Evolutionary conservation across 1,140 invertebrate species (phyloP).

Genomic region (Sogatella furcifera): DNA sequence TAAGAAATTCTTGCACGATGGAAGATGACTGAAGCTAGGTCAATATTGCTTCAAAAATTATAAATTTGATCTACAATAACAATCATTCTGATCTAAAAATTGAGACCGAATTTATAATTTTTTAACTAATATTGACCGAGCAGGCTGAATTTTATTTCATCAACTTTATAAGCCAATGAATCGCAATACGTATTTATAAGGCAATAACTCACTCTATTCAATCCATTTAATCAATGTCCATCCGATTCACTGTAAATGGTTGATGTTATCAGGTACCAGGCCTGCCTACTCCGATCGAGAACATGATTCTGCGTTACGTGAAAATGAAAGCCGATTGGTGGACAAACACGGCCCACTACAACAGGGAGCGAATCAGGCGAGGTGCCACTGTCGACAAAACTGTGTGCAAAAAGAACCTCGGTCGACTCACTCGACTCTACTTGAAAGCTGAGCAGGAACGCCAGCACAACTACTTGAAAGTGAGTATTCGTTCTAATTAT

Average conservation of each 20-base stretch:
- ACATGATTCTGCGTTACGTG: slow-evolving; percentile 99
- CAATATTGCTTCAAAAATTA: too few species aligned
- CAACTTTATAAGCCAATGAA: too few species aligned
- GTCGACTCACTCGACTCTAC: slow-evolving; percentile 89
- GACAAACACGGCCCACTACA: slow-evolving; percentile 99
- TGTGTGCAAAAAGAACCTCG: slow-evolving; percentile 99
- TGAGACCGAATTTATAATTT: too few species aligned
- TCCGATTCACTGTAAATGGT: slow-evolving; percentile 34
- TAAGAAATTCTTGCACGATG: too few species aligned
- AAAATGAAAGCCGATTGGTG: slow-evolving; percentile 99
- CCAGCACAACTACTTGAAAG: slow-evolving; percentile 97
- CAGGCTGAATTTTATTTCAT: too few species aligned
- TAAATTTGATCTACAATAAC: too few species aligned
- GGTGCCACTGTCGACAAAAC: slow-evolving; percentile 98
- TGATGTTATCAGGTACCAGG: slow-evolving; percentile 65
- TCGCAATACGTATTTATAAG: too few species aligned
- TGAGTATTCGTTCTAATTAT: slow-evolving; percentile 19
- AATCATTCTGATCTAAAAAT: too few species aligned
- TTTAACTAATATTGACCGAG: too few species aligned
- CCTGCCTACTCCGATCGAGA: slow-evolving; percentile 97
- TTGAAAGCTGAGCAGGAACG: slow-evolving; percentile 98
- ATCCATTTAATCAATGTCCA: too few species aligned
- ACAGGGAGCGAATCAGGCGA: slow-evolving; percentile 87
- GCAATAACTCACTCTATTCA: background rate
- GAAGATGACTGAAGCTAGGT: too few species aligned